Evolutionary conservation across 1,140 invertebrate genomes (phyloP).

Genomic region (Euura lappo): DNA sequence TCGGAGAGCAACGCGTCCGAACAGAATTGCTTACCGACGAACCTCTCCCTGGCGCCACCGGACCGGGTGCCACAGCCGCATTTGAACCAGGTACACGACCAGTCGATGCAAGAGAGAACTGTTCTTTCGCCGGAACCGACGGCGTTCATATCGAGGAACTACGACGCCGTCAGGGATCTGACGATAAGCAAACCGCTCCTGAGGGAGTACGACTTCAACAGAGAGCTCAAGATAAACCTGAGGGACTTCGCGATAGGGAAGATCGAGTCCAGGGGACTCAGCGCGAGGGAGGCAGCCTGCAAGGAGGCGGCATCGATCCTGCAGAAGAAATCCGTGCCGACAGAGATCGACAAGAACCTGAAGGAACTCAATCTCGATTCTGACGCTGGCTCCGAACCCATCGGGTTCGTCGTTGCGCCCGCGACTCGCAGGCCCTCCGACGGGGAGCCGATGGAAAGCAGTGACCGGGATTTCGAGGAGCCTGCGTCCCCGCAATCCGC

Average conservation of each 20-base stretch:
- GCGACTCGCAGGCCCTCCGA: slow-evolving; percentile 6
- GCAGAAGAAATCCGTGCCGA: slow-evolving; percentile 24
- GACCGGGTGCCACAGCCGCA: slow-evolving; percentile 9
- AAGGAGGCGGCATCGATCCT: slow-evolving; percentile 16
- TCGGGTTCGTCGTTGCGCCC: slow-evolving; percentile 5
- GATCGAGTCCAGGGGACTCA: slow-evolving; percentile 35
- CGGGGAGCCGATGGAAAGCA: slow-evolving; percentile 19
- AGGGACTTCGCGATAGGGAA: slow-evolving; percentile 36
- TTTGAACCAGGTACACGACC: not conserved
- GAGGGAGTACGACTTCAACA: slow-evolving; percentile 37
- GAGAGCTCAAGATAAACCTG: slow-evolving; percentile 35
- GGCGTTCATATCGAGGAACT: slow-evolving; percentile 28
- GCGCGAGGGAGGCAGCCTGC: slow-evolving; percentile 8
- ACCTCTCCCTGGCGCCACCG: not conserved
- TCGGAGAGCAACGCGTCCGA: slow-evolving; percentile 41
- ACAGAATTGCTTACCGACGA: slow-evolving; percentile 12
- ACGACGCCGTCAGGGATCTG: slow-evolving; percentile 22
- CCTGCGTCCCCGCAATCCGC: slow-evolving; percentile 7
- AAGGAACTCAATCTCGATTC: slow-evolving; percentile 21
- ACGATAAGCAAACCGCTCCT: slow-evolving; percentile 23
- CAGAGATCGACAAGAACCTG: slow-evolving; percentile 17
- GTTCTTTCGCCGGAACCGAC: slow-evolving; percentile 19
- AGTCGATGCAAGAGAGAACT: slow-evolving; percentile 9
- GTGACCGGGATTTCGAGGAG: slow-evolving; percentile 22
- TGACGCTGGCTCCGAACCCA: slow-evolving; percentile 20